phyloP scores from a whole-genome alignment of 2,113 vertebrate species.

The Gymnobelideus leadbeateri region DNA sequence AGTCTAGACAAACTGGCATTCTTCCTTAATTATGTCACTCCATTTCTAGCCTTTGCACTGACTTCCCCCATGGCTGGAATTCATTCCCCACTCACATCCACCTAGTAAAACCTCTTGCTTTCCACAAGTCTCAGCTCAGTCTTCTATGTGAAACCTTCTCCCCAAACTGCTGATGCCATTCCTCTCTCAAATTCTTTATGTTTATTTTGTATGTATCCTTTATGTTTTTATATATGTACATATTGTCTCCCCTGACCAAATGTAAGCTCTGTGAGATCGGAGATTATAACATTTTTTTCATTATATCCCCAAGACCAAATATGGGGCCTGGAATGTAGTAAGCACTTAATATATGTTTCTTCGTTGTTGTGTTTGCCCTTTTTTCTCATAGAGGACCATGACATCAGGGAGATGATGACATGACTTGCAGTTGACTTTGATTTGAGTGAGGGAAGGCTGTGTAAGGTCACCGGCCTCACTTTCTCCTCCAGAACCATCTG shows the following conservation, averaged over 20 bases:
- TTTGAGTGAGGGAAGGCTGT: too few species aligned
- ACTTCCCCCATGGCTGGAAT: neutral
- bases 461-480: too few species aligned
- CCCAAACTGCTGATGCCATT: neutral
- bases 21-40: neutral
- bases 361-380: neutral
- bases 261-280: neutral
- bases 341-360: neutral
- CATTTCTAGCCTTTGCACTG: neutral
- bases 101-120: neutral
- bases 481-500: too few species aligned
- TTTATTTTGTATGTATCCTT: neutral
- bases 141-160: neutral
- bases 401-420: too few species aligned
- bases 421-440: too few species aligned
- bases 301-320: neutral
- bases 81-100: neutral
- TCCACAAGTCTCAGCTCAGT: neutral
- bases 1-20: constrained; percentile 2
- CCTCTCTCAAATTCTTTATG: neutral
- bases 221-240: neutral
- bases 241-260: neutral
- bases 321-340: neutral
- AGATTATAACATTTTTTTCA: neutral
- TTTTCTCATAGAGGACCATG: too few species aligned